Evolutionary conservation across 2,797 vertebrate species (phyloP), one percentile per base, ranked within the genome.

Genomic region (Chlorospingus flavigularis): DNA sequence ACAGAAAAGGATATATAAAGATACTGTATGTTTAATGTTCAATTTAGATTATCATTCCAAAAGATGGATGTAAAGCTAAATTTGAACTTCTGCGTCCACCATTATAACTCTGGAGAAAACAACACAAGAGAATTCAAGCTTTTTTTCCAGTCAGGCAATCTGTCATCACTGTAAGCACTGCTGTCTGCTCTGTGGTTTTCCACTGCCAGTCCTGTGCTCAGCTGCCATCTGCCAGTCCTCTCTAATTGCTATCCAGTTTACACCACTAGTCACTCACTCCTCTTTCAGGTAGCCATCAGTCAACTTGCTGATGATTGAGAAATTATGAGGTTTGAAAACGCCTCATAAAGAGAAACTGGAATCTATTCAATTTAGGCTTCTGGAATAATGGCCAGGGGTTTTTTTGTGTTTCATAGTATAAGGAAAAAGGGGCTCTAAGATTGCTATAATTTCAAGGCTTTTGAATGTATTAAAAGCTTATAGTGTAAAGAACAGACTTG

Each of bases 141-240:
- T 96, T 94, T 87, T 96, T 96, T 91, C 51, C 47, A 86, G 45
- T 57, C 74, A 96, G 72, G 67, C 94, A 97, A 94, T 97, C 95
- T 98, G 96, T 97, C 95, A 95, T 90, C 88, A 54, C 39, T 85
- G 63, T 60, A 95, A 97, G 67, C 80, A 75, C 23, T 89, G 48
- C 84, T 97, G 92, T 92, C 91, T 95, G 88, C 55, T 97, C 87
- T 82, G 86, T 0, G 19, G 12, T 91, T 96, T 97, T 90, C 78
- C 58, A 54, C 54, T 79, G 86, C 88, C 90, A 94, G 70, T 94
- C 75, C 86, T 94, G 86, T 61, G 60, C 86, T 95, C 74, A 84
- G 58, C 68, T 85, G 95, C 97, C 96, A 97, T 97, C 97, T 98
- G 96, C 67, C 48, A 30, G 58, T 57, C 86, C 96, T 90, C 62